phyloP scores from a whole-genome alignment of 2,797 vertebrate genomes.

The Sparidentex hasta region DNA sequence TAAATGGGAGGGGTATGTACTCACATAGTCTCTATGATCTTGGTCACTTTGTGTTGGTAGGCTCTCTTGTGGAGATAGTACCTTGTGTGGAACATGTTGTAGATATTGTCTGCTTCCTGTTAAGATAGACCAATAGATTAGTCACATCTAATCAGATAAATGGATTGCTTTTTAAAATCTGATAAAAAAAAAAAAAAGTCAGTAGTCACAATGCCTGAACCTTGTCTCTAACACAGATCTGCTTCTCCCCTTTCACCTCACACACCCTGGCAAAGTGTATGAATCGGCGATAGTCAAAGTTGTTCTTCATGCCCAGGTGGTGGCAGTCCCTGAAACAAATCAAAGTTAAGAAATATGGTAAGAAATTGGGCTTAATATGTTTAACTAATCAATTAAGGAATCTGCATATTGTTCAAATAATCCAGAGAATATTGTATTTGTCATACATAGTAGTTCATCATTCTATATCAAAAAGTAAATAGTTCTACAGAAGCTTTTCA shows the following conservation, averaged over 20 bases:
- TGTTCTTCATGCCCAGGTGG: slow-evolving; percentile 91
- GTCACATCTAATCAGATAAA: neutral
- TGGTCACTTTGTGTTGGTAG: slow-evolving; percentile 90
- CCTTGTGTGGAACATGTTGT: slow-evolving; percentile 92
- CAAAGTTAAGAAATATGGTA: neutral
- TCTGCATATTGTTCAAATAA: neutral
- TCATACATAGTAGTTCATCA: neutral
- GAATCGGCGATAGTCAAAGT: slow-evolving; percentile 89
- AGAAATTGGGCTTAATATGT: neutral
- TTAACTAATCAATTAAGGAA: neutral
- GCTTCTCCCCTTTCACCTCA: slow-evolving; percentile 81
- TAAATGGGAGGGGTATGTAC: slow-evolving; percentile 44
- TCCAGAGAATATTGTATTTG: neutral
- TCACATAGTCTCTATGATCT: slow-evolving; percentile 91
- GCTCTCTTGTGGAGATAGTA: slow-evolving; percentile 89
- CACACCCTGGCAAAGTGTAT: slow-evolving; percentile 90
- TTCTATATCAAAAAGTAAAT: neutral
- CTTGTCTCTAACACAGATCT: slow-evolving; percentile 94
- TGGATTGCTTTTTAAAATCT: neutral
- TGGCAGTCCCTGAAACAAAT: slow-evolving; percentile 88
- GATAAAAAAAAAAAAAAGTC: neutral
- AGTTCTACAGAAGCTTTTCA: neutral
- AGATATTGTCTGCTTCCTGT: slow-evolving; percentile 90
- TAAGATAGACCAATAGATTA: slow-evolving; percentile 23
- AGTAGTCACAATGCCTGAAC: slow-evolving; percentile 70